A percentile compares a stretch with the other conserved stretches of the same genome.
phyloP scores from a whole-genome alignment of 2,888 invertebrate species.

The Ceramica pisi region DNA sequence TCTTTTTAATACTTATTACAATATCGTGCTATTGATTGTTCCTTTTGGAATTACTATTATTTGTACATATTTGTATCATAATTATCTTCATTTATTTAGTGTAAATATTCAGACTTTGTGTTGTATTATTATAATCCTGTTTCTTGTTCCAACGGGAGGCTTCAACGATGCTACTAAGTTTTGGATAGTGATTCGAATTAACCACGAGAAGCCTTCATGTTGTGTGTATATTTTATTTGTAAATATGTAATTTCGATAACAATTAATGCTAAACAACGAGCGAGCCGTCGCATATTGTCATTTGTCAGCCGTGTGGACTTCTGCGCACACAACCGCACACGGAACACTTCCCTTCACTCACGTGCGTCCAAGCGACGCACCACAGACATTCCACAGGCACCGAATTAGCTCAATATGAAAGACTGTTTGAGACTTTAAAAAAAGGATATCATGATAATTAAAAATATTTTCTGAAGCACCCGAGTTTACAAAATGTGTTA shows the following conservation, averaged over 20 bases:
- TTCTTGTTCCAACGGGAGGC: conserved; percentile 70
- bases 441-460: conserved; percentile 82
- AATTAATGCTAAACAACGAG: conserved; percentile 87
- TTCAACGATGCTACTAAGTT: conserved; percentile 76
- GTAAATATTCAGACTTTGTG: conserved; percentile 70
- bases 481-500: conserved; percentile 87
- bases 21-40: conserved; percentile 64
- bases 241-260: conserved; percentile 87
- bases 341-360: conserved; percentile 60
- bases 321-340: conserved; percentile 82
- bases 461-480: conserved; percentile 89
- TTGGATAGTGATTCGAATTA: conserved; percentile 81
- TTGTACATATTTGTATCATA: conserved; percentile 87
- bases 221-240: conserved; percentile 86
- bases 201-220: conserved; percentile 83
- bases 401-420: conserved; percentile 89
- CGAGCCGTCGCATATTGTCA: conserved; percentile 82
- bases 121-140: conserved; percentile 61
- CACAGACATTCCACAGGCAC: conserved; percentile 88
- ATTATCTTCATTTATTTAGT: conserved; percentile 65
- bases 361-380: conserved; percentile 76
- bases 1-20: conserved; percentile 58
- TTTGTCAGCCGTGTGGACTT: conserved; percentile 85
- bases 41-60: conserved; percentile 73
- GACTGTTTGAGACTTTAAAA: conserved; percentile 88